Base-by-base conservation (phyloP, 2,797 vertebrate genomes). In the Cossypha polioptera region DNA sequence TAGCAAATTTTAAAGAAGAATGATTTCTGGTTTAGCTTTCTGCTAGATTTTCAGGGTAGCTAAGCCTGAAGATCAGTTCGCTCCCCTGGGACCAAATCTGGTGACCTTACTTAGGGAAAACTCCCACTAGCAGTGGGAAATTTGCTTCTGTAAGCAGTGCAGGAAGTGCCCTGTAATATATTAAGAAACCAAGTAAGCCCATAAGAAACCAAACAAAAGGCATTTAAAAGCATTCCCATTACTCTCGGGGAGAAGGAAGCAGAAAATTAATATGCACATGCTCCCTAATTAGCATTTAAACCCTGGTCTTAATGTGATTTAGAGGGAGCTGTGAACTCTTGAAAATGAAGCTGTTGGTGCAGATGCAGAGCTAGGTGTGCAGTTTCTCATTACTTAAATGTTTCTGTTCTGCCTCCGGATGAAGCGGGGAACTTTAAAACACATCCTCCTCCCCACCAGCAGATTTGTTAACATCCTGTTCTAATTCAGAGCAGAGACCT, bases 161-260 rank as follows among this genome's bases (percentile, higher is more conserved):
- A 96, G 95, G 95, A 95, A 96, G 54, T 97, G 84, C 93, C 75
- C 86, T 95, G 88, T 68, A 95, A 86, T 96, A 89, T 92, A 96
- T 96, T 94, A 95, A 83, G 86, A 93, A 97, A 95, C 84, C 48
- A 82, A 94, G 68, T 79, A 79, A 90, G 55, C 57, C 67, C 45
- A 5, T 83, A 96, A 92, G 80, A 94, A 96, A 87, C 65, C 61
- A 83, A 96, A 87, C 61, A 82, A 95, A 85, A 87, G 71, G 61
- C 90, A 82, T 95, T 79, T 95, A 40, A 94, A 94, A 94, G 75
- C 86, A 65, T 94, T 92, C 68, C 61, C 68, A 77, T 89, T 96
- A 61, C 81, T 85, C 76, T 67, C 0, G 0, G 77, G 91, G 78
- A 95, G 71, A 88, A 89, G 81, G 61, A 95, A 92, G 65, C 72